Evolutionary conservation across 1,140 invertebrate species (phyloP).

Genomic region (Conopomorpha cramerella): DNA sequence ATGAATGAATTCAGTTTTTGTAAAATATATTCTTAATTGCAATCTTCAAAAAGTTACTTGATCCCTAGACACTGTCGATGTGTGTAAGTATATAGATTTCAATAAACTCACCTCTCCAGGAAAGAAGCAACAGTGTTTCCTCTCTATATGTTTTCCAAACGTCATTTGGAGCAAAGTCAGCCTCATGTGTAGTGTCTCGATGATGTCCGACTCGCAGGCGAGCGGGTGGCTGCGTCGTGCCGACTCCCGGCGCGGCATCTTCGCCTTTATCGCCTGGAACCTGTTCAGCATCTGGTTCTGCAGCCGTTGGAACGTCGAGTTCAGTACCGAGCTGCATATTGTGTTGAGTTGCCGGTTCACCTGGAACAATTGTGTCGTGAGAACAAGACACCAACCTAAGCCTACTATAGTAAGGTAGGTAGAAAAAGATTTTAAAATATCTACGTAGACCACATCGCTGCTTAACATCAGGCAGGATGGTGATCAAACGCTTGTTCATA

Average conservation of each 20-base stretch:
- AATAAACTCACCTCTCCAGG: constrained; percentile 75
- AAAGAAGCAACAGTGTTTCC: constrained; percentile 89
- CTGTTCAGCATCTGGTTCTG: constrained; percentile 79
- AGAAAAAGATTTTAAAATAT: no score
- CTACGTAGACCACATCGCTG: no score
- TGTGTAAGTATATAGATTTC: not conserved
- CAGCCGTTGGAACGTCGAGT: constrained; percentile 79
- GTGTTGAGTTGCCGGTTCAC: constrained; percentile 78
- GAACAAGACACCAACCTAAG: no score
- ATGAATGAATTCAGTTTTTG: no score
- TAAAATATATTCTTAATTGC: no score
- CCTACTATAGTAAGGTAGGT: no score
- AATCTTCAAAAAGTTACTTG: no score
- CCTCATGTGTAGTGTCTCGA: constrained; percentile 88
- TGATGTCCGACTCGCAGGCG: constrained; percentile 85
- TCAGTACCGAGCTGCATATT: constrained; percentile 76
- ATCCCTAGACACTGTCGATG: no score
- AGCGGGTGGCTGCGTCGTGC: constrained; percentile 81
- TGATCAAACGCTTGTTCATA: no score
- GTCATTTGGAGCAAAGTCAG: constrained; percentile 86
- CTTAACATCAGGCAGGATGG: no score
- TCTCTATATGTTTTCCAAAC: constrained; percentile 89
- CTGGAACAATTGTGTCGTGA: constrained; percentile 53
- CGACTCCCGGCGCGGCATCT: constrained; percentile 86
- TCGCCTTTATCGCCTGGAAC: constrained; percentile 84